Conservation (phyloP, 2,888 invertebrate species). For the Villa cingulata region DNA sequence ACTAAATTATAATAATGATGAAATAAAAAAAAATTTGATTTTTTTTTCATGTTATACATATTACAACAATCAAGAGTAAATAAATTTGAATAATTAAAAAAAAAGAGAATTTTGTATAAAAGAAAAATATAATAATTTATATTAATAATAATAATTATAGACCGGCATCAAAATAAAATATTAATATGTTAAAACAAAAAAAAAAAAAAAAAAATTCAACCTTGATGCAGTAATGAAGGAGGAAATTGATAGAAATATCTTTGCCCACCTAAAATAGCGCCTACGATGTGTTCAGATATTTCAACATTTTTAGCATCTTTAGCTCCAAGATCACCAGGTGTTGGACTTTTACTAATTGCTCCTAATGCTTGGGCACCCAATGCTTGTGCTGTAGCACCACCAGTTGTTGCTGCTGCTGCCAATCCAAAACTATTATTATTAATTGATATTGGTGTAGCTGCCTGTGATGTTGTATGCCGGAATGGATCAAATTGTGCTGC, state of each 20-base stretch:
- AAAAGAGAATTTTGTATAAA: too few species aligned
- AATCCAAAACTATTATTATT: slow-evolving; percentile 84
- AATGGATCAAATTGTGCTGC: slow-evolving; percentile 55
- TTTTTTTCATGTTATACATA: too few species aligned
- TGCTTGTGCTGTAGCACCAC: slow-evolving; percentile 44
- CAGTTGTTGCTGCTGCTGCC: slow-evolving; percentile 33
- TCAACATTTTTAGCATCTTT: slow-evolving; percentile 85
- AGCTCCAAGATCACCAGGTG: slow-evolving; percentile 60
- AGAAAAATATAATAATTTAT: too few species aligned
- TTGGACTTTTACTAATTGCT: slow-evolving; percentile 67
- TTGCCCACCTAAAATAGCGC: slow-evolving; percentile 79
- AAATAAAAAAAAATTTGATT: too few species aligned
- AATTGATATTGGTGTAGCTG: slow-evolving; percentile 59
- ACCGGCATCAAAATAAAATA: background rate
- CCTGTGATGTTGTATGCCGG: slow-evolving; percentile 60
- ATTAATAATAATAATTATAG: too few species aligned
- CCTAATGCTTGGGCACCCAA: slow-evolving; percentile 47
- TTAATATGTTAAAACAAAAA: too few species aligned
- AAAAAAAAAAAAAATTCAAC: slow-evolving; percentile 1
- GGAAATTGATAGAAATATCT: slow-evolving; percentile 31
- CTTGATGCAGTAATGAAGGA: slow-evolving; percentile 16
- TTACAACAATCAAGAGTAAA: too few species aligned
- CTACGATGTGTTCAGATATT: slow-evolving; percentile 92
- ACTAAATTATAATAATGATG: too few species aligned
- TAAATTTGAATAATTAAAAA: too few species aligned